A percentile compares a stretch with the other conserved stretches of the same genome.
These are phyloP conservation scores for Neuroscelio doddi DNA, from an alignment of 2,888 invertebrate genomes.

Conservation along the genomic window DNA sequence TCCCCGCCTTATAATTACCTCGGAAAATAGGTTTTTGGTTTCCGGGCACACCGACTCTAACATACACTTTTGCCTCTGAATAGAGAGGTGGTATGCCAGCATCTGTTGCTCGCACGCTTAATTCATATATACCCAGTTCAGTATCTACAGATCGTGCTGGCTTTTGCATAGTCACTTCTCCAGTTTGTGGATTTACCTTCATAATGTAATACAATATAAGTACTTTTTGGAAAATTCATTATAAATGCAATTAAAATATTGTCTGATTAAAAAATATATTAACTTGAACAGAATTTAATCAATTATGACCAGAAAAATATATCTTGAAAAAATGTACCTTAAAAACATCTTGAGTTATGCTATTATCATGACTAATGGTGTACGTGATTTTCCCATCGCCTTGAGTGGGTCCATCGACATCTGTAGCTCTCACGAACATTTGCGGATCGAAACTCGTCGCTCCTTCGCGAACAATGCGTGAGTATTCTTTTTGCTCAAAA, in stretches of 20 bases:
- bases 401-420: constrained; percentile 82
- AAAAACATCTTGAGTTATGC: constrained; percentile 76
- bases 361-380: constrained; percentile 79
- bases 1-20: constrained; percentile 78
- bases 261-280: no score
- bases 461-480: constrained; percentile 84
- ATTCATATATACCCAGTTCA: constrained; percentile 82
- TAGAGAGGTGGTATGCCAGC: constrained; percentile 80
- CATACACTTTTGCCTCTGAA: constrained; percentile 78
- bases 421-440: constrained; percentile 83
- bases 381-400: constrained; percentile 81
- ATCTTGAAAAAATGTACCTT: constrained; percentile 49
- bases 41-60: constrained; percentile 86
- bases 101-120: constrained; percentile 81
- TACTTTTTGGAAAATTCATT: no score
- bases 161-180: constrained; percentile 79
- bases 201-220: neutral
- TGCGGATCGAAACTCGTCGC: constrained; percentile 85
- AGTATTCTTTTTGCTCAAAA: constrained; percentile 82
- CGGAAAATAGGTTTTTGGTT: constrained; percentile 87
- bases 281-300: no score
- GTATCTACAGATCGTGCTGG: constrained; percentile 83
- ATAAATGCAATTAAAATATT: no score
- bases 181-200: constrained; percentile 79
- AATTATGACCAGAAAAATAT: neutral